A percentile compares a stretch with the other conserved stretches of the same genome.
phyloP scores from a whole-genome alignment of 2,888 invertebrate species.

The Lymantria dispar region DNA sequence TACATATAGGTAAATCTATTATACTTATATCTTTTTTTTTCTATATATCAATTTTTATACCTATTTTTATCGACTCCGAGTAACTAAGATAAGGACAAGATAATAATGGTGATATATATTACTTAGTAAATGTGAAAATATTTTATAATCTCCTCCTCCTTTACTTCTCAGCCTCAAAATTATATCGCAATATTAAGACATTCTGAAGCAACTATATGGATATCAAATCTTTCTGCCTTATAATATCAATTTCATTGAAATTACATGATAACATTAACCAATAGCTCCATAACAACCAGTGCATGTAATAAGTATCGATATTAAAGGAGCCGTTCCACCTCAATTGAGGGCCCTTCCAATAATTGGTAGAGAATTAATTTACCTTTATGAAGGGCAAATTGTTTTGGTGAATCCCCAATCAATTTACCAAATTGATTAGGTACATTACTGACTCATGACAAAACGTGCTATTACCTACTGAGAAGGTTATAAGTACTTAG shows the following conservation, averaged over 20 bases:
- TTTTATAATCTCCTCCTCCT: too few species aligned
- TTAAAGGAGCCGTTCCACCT: conserved; percentile 38
- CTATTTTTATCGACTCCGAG: too few species aligned
- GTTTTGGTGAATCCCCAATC: conserved; percentile 71
- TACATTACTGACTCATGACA: conserved; percentile 33
- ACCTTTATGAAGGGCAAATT: conserved; percentile 73
- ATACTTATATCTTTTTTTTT: too few species aligned
- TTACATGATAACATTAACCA: conserved; percentile 41
- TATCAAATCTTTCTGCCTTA: too few species aligned
- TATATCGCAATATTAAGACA: too few species aligned
- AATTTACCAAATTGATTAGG: conserved; percentile 69
- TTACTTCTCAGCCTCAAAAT: too few species aligned
- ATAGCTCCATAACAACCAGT: conserved; percentile 39
- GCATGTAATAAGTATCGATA: conserved; percentile 40
- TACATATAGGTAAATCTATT: too few species aligned
- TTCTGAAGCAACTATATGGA: too few species aligned
- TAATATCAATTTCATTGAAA: neutral
- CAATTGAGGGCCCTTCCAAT: conserved; percentile 42
- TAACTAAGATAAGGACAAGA: too few species aligned
- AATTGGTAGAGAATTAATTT: conserved; percentile 65
- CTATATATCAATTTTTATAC: too few species aligned
- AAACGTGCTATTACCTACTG: conserved; percentile 9
- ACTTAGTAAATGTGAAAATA: too few species aligned
- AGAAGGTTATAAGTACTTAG: neutral
- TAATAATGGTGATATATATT: too few species aligned